Conservation (phyloP, 2,888 invertebrate species). For the Brachyopa scutellaris region DNA sequence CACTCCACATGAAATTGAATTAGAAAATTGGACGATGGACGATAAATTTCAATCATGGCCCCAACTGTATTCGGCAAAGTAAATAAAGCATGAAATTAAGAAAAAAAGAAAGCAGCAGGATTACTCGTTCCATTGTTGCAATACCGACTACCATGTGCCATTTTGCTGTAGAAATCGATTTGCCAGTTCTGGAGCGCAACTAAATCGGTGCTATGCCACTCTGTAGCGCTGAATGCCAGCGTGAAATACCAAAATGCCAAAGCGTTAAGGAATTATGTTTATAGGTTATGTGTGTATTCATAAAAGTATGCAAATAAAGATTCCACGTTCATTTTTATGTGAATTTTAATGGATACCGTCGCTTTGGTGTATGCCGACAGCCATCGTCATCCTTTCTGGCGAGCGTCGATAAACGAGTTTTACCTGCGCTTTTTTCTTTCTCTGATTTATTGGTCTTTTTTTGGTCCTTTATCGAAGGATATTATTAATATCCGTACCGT, state of each 20-base stretch:
- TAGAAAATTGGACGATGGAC: conserved; percentile 25
- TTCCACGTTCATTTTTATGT: conserved; percentile 20
- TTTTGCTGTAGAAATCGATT: conserved; percentile 30
- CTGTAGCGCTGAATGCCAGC: neutral
- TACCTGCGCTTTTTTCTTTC: conserved; percentile 10
- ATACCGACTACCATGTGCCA: no score
- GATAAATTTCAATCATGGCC: conserved; percentile 49
- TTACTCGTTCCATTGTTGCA: no score
- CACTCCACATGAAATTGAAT: conserved; percentile 35
- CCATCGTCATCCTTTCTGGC: neutral
- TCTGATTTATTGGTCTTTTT: conserved; percentile 21
- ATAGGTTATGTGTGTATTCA: neutral
- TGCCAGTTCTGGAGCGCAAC: neutral
- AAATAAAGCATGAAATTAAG: conserved; percentile 61
- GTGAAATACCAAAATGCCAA: conserved; percentile 22
- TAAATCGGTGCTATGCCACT: neutral
- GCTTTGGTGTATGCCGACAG: neutral
- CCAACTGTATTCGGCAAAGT: conserved; percentile 9
- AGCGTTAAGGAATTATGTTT: conserved; percentile 5
- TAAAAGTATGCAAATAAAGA: conserved; percentile 39
- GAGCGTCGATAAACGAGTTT: conserved; percentile 30
- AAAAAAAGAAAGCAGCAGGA: conserved; percentile 1
- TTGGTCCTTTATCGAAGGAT: conserved; percentile 15
- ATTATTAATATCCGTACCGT: conserved; percentile 20
- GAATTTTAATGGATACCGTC: conserved; percentile 14